Percentiles rank a stretch among this genome's conserved stretches.
Conservation (phyloP, 2,113 vertebrate genomes). For the Anarrhichthys ocellatus region DNA sequence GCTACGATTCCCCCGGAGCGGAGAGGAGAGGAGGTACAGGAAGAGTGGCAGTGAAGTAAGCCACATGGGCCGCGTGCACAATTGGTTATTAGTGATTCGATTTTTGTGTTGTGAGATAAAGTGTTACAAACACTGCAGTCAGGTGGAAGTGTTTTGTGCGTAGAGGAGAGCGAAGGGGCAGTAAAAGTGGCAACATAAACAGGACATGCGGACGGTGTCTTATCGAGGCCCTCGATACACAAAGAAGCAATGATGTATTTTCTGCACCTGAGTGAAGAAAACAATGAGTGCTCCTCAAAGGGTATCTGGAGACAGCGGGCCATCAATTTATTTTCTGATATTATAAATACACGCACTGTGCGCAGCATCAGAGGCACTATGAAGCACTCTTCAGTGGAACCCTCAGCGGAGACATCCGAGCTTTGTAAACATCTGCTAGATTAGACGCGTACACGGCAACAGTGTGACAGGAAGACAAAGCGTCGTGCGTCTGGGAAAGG, state of each 20-base stretch:
- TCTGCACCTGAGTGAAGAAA: constrained; percentile 24
- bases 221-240: neutral
- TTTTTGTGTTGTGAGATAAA: neutral
- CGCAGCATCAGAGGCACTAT: constrained; percentile 7
- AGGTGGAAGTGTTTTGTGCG: constrained; percentile 12
- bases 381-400: constrained; percentile 20
- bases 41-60: neutral
- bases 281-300: constrained; percentile 12
- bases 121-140: constrained; percentile 14
- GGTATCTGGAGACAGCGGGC: constrained; percentile 18
- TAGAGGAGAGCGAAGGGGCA: constrained; percentile 1
- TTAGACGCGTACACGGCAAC: neutral
- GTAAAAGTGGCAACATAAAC: constrained; percentile 1
- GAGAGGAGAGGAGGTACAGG: neutral
- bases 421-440: constrained; percentile 35
- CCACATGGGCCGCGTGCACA: constrained; percentile 6
- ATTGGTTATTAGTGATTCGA: constrained; percentile 28
- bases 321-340: constrained; percentile 52
- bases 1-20: constrained; percentile 27
- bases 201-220: neutral
- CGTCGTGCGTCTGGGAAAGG: neutral
- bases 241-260: constrained; percentile 11
- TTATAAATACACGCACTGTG: constrained; percentile 28
- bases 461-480: neutral
- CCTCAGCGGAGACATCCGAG: constrained; percentile 6